A percentile compares a stretch with the other conserved stretches of the same genome.
Conservation (phyloP, 2,797 vertebrate genomes). For the Gallinago solitaria region DNA sequence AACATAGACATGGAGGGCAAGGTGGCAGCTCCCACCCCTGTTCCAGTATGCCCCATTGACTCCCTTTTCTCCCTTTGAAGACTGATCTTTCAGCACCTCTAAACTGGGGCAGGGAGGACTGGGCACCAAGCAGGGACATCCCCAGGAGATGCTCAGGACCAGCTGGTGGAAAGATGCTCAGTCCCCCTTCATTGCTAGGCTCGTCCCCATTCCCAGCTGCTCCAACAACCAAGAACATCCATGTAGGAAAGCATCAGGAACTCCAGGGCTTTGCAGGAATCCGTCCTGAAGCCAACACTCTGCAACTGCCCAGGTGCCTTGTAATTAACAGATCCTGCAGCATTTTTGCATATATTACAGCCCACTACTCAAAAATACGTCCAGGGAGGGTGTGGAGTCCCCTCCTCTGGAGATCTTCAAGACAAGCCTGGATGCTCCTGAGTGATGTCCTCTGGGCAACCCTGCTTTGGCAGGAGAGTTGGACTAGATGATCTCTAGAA, state of each 20-base stretch:
- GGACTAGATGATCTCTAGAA: too few species aligned
- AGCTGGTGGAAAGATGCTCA: not conserved
- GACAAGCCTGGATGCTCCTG: too few species aligned
- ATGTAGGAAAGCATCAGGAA: rapidly evolving
- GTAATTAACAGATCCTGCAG: not conserved
- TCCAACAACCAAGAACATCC: not conserved
- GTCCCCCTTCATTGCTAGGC: not conserved
- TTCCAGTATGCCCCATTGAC: not conserved
- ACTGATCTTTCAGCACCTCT: not conserved
- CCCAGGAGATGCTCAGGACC: not conserved
- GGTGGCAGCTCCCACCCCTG: not conserved
- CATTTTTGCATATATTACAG: not conserved
- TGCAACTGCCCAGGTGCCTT: not conserved
- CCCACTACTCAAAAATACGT: rapidly evolving
- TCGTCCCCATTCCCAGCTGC: not conserved
- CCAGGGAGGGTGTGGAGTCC: too few species aligned
- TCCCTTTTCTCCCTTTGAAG: not conserved
- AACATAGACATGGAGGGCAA: not conserved
- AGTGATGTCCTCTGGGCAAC: too few species aligned
- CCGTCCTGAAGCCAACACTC: not conserved
- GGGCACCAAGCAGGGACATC: not conserved
- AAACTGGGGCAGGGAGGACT: rapidly evolving
- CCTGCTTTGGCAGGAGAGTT: too few species aligned
- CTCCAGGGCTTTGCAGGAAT: not conserved
- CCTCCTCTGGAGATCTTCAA: too few species aligned